phyloP scores from a whole-genome alignment of 2,113 vertebrate species.

The Ceratotherium simum region DNA sequence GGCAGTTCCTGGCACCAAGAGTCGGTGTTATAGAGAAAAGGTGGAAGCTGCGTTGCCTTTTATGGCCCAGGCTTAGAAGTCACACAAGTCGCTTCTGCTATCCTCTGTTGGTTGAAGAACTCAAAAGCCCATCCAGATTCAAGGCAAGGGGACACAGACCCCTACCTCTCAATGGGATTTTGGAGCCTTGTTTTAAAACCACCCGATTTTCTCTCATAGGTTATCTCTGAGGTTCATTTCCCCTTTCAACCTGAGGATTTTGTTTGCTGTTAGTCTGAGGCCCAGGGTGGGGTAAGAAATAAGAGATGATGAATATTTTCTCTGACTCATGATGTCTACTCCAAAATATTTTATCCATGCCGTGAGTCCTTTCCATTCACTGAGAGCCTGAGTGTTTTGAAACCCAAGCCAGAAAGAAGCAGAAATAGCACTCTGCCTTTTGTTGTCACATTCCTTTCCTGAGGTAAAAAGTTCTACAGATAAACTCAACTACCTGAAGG shows the following conservation, averaged over 20 bases:
- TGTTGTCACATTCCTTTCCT: background rate
- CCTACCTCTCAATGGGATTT: background rate
- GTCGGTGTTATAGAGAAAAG: background rate
- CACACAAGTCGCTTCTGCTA: background rate
- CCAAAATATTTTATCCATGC: slow-evolving; percentile 43
- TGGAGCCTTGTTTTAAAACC: background rate
- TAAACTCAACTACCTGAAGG: background rate
- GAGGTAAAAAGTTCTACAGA: background rate
- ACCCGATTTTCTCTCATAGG: background rate
- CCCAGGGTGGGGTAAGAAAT: background rate
- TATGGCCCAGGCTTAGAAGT: background rate
- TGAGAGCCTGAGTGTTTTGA: slow-evolving; percentile 7
- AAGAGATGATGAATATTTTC: slow-evolving; percentile 45
- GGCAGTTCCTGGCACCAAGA: background rate
- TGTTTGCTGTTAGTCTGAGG: slow-evolving; percentile 19
- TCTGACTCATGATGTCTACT: slow-evolving; percentile 25
- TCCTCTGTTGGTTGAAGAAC: background rate
- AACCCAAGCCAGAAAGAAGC: slow-evolving; percentile 30
- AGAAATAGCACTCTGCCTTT: slow-evolving; percentile 29
- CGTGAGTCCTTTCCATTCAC: background rate
- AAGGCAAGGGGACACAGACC: background rate
- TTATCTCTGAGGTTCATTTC: slow-evolving; percentile 6
- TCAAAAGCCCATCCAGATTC: background rate
- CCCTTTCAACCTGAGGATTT: slow-evolving; percentile 1
- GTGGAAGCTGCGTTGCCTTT: background rate